Evolutionary conservation across 2,888 invertebrate genomes (phyloP), one percentile per base, ranked within the genome.

Genomic region (Troides helena): DNA sequence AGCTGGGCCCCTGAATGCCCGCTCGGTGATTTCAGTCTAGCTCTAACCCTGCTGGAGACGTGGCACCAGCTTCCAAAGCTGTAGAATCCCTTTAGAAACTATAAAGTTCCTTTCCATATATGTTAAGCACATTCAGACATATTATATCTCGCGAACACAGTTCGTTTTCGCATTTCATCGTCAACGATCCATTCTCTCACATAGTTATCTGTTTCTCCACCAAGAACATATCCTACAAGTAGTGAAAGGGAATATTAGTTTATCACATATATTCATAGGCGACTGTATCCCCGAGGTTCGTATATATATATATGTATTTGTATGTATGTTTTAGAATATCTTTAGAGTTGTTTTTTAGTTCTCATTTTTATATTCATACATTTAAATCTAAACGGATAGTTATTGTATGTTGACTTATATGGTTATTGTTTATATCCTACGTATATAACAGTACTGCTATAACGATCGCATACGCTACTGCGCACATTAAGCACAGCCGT

Each of bases 171-270:
- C 81, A 80, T 75, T 80, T 85, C 73, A 85, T 83, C 73, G 83
- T 85, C 69, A 85, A 82, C 78, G 87, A 88, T 59, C 87, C 87
- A 43, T 74, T 84, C 63, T 80, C 86, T 53, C 88, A 90, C 66
- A 88, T 90, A 78, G 74, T 90, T 10, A 91, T 91, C 69, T 83
- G 87, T 80, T 90, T 92, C 74, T 92, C 92, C 36, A 91, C 91
- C 0, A 91, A 92, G 84, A 92, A 91, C 79, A 92, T 92, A 72
- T 88, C 90, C 1, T 92, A 92, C 72, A 92, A 89, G 78, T 92
- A 92, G 92, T 90, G 88, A 68, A 78, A 59, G 17, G 67, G 66
- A 62, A 74, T 68, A 63, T 69, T 73, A 71, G 65, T 71, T 57
- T 68, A 67, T 72, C 71, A 73, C 69, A 62, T 69, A 64, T 69